Base-by-base conservation (phyloP, 2,888 invertebrate species). In the Erebia epiphron region DNA sequence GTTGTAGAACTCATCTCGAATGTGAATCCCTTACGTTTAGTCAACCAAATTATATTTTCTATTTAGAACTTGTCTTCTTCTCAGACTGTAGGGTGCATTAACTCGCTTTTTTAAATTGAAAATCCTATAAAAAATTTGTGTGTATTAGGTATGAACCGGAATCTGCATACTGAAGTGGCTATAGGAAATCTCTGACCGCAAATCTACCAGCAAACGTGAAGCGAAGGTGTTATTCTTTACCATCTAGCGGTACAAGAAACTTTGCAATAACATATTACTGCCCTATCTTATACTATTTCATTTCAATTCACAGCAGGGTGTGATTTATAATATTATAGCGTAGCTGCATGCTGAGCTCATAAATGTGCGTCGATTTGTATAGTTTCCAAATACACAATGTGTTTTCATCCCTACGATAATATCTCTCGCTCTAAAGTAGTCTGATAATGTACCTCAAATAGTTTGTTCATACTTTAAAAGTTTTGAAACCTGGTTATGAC, bases 311-410 rank as follows among this genome's bases (percentile, higher is more conserved):
- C 43, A 61, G 61, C 61, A 41, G 46, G 61, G 41, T 13, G 43
- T 21, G 46, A 61, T 61, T 61, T 61, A 61, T 61, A 41, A 18
- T 61, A 41, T 43, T 61, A 61, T 43, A 13, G n/a, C 41, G 46
- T 18, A 61, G 41, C 11, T 61, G 46, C 61, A 43, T 61, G 46
- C 46, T 43, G 61, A 61, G 61, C 18, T 61, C 41, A 60, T n/a
- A 43, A 60, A 16, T 60, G 57, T 14, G 35, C 41, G 2, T 35
- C 41, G 60, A 16, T 41, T 60, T 43, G 41, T 41, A 16, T 41
- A 11, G 10, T 60, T 60, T 21, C 3, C 7, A 57, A 26, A 57
- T 26, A 57, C 1, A 57, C 18, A 54, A 54, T 54, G 54, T 18
- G 16, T 54, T 54, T 10, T 4, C 16, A 16, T 52, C 2, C n/a